phyloP scores from a whole-genome alignment of 2,797 vertebrate genomes.

The Pseudochirops corinnae region DNA sequence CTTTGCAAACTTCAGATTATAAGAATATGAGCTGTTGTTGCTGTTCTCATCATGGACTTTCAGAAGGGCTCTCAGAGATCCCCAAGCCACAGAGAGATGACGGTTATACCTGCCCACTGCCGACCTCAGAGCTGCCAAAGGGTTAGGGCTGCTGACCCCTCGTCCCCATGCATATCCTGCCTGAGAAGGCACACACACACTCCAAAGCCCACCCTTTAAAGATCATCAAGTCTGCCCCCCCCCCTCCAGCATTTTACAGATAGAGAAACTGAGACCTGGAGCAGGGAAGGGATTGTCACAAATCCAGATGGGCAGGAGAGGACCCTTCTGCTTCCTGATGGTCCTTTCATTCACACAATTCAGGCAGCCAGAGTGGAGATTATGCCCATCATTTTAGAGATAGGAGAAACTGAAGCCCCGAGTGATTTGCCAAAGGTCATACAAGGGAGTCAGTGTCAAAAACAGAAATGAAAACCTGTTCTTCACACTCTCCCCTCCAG shows the following conservation, averaged over 20 bases:
- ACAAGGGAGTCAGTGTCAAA: not conserved
- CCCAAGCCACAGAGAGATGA: not conserved
- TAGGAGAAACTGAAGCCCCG: too few relatives aligned
- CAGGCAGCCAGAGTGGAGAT: too few relatives aligned
- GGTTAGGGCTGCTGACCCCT: not conserved
- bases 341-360: too few relatives aligned
- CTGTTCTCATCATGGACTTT: not conserved
- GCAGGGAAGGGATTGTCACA: too few relatives aligned
- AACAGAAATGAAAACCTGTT: not conserved
- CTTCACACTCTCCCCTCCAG: not conserved
- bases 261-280: not conserved
- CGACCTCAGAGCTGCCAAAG: not conserved
- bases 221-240: not conserved
- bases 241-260: not conserved
- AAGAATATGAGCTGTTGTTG: not conserved
- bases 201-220: not conserved
- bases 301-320: too few relatives aligned
- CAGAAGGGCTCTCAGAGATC: not conserved
- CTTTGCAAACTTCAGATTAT: not conserved
- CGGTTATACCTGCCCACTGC: not conserved
- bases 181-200: not conserved
- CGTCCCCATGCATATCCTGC: not conserved
- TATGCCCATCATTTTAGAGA: too few relatives aligned
- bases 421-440: not conserved
- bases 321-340: too few relatives aligned